Evolutionary conservation across 1,140 invertebrate genomes (phyloP).

Genomic region (Paraescarpia echinospica): DNA sequence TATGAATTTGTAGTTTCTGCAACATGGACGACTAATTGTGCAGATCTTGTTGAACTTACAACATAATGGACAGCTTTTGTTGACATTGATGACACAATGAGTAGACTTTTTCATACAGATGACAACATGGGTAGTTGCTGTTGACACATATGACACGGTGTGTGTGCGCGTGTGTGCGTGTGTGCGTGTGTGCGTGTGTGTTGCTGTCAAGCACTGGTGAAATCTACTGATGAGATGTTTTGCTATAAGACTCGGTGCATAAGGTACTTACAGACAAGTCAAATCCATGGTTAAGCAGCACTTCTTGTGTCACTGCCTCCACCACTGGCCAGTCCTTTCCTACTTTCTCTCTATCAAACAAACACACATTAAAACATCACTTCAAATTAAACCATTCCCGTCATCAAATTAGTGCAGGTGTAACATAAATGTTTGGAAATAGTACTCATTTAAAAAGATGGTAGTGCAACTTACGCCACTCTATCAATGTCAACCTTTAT

Average conservation of each 20-base stretch:
- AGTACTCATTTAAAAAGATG: neutral
- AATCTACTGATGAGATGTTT: neutral
- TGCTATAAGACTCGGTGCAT: neutral
- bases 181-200: neutral
- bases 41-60: too few relatives aligned
- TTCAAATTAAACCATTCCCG: neutral
- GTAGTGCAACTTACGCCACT: neutral
- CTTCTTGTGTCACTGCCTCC: neutral
- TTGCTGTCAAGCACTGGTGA: neutral
- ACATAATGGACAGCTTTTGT: too few relatives aligned
- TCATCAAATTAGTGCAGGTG: neutral
- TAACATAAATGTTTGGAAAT: neutral
- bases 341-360: neutral
- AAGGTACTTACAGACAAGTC: neutral
- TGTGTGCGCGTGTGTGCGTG: too few relatives aligned
- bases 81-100: too few relatives aligned
- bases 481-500: neutral
- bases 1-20: too few relatives aligned
- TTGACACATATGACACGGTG: too few relatives aligned
- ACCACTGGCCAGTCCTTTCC: neutral
- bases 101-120: too few relatives aligned
- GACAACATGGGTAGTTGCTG: too few relatives aligned
- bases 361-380: neutral
- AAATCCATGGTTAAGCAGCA: neutral
- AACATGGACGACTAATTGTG: too few relatives aligned